Base-by-base conservation (phyloP, 2,888 invertebrate species). In the Drosophila tripunctata region DNA sequence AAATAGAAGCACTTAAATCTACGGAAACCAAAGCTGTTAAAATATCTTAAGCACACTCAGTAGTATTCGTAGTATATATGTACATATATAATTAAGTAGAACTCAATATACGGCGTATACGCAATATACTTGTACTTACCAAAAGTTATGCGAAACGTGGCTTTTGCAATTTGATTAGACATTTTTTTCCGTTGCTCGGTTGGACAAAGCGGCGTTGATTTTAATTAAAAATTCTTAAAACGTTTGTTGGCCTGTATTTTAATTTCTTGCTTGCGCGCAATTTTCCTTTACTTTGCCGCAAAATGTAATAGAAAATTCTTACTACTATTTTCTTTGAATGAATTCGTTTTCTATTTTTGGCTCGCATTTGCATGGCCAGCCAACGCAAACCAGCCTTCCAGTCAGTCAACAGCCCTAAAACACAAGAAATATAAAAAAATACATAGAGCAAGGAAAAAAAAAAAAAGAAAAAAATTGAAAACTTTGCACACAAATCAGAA, bases 291-390 rank as follows among this genome's bases (percentile, higher is more conserved):
- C 36, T 56, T 62, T 60, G 31, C 63, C 60, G 61, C 75, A 64
- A 87, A 87, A 82, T 82, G 57, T 87, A 82, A 82, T 82, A 80
- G 85, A 82, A 83, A 80, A 80, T 87, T 80, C 84, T 69, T 80
- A 80, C 81, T 69, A 75, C 87, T 80, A 77, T 58, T 80, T 84
- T 75, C 87, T 75, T 84, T 69, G 83, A 81, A 80, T 75, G 85
- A 87, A 87, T 87, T 87, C 78, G 77, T 84, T 81, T 81, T 75
- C 81, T 87, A 80, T 87, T 84, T 77, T 56, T 63, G 65, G 72
- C 60, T 40, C 58, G 69, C 74, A 81, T 81, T 81, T 86, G 77
- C 77, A 86, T 81, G 83, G 48, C 61, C 80, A 58, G 58, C 36
- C 40, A 44, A 56, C 62, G 62, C 60, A 45, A 62, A 72, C 54